These are phyloP conservation scores for Buteo buteo DNA, from an alignment of 2,113 vertebrate species.

Conservation along the genomic window DNA sequence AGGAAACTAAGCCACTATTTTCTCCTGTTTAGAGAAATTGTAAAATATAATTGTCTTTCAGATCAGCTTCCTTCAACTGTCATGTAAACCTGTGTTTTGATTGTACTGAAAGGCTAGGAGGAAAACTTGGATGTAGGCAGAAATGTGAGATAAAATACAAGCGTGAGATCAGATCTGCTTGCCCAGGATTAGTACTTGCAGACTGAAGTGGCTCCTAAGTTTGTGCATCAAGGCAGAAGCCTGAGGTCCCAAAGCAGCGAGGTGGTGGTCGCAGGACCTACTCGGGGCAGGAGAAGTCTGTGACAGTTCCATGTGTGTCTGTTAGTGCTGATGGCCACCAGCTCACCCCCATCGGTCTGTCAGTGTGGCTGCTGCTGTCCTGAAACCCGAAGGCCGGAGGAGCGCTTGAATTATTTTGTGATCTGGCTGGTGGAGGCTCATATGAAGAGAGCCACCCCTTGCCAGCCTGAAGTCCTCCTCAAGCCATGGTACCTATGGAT, in stretches of 20 bases:
- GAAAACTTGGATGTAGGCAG: background rate
- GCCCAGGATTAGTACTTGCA: background rate
- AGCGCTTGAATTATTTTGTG: background rate
- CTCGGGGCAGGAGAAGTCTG: background rate
- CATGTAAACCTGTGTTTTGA: slow-evolving; percentile 7
- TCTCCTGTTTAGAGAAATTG: slow-evolving; percentile 63
- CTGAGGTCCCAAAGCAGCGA: background rate
- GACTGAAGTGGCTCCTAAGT: background rate
- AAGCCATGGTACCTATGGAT: too few species aligned
- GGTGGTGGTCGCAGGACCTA: background rate
- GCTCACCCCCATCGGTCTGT: background rate
- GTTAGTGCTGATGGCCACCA: background rate
- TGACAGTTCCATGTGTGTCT: background rate
- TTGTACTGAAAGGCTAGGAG: background rate
- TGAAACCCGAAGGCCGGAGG: background rate
- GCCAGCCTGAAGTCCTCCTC: background rate
- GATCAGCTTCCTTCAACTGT: slow-evolving; percentile 37
- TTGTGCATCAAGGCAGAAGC: background rate
- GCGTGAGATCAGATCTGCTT: background rate
- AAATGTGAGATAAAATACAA: background rate
- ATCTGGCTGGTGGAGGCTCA: background rate
- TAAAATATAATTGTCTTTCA: slow-evolving; percentile 69
- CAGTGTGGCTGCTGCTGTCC: background rate
- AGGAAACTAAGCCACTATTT: slow-evolving; percentile 59
- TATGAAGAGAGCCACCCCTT: background rate